Conservation (phyloP, 2,888 invertebrate genomes). For the Penaeus monodon region DNA sequence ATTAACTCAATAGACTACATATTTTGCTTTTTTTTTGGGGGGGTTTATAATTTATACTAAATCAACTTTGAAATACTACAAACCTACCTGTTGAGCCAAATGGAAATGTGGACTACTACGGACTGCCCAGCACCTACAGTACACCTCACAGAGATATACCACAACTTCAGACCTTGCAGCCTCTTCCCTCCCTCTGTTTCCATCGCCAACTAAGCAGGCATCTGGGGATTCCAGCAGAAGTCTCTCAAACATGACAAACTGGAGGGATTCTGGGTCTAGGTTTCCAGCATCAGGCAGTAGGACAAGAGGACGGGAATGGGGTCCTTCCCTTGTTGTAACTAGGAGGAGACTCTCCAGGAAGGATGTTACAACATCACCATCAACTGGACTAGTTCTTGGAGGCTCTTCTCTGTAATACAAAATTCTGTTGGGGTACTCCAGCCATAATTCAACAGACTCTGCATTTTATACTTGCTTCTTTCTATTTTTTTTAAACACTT, state of each 20-base stretch:
- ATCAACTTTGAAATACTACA: background rate
- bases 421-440: background rate
- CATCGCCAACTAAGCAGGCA: constrained; percentile 55
- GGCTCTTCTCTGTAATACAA: background rate
- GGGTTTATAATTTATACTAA: background rate
- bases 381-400: background rate
- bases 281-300: constrained; percentile 77
- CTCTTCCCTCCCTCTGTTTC: constrained; percentile 67
- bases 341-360: constrained; percentile 55
- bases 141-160: constrained; percentile 54
- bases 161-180: constrained; percentile 45
- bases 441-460: background rate
- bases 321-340: constrained; percentile 45
- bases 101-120: constrained; percentile 17
- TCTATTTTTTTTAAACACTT: too few relatives aligned
- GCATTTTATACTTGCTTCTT: too few relatives aligned
- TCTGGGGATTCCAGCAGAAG: constrained; percentile 72
- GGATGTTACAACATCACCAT: constrained; percentile 15
- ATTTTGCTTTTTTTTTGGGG: background rate
- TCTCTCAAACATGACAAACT: constrained; percentile 85
- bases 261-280: constrained; percentile 76
- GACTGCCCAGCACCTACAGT: constrained; percentile 43
- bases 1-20: background rate
- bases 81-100: constrained; percentile 26
- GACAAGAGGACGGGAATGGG: constrained; percentile 72